Evolutionary conservation across 2,113 vertebrate genomes (phyloP), one percentile per base, ranked within the genome.

Genomic region (Bos javanicus): DNA sequence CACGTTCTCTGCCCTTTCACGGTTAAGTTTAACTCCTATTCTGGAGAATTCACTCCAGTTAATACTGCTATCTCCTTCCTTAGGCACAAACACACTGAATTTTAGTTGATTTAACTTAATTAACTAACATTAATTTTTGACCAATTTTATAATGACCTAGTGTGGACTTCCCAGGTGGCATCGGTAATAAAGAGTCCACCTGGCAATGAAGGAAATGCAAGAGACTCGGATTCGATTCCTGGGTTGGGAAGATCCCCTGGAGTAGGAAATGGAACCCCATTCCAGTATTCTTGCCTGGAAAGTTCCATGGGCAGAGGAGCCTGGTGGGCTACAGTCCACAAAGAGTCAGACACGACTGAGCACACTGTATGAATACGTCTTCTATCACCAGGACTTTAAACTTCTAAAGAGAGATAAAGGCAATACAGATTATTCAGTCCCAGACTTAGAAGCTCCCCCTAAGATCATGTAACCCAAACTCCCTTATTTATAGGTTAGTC

Each of bases 61-160:
- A 46, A 78, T 16, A 56, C n/a, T 25, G 16, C 6, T 54, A 33
- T 57, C 46, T 28, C 28, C 57, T 87, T 86, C 82, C 52, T 43
- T 84, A 67, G 6, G 21, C 36, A 64, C 56, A 89, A 90, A 87
- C 23, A 80, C 23, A 62, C 2, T 87, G 16, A 33, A 57, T 90
- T 89, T 57, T 81, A 78, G 3, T 87, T 83, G n/a, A 54, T n/a
- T 81, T 87, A 48, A 52, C 39, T 67, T 90, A 86, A 74, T 36
- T 50, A 83, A 78, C n/a, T 89, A 90, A 80, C 56, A 64, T 90
- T 88, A 84, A 59, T 89, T 64, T 92, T 95, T 90, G 50, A 74
- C 64, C 36, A 48, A n/a, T 59, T 84, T 46, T 96, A 52, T 33
- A 87, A 78, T 83, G 25, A 83, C 28, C 67, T 89, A 43, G 7